Base-by-base conservation (phyloP, 1,140 invertebrate genomes). In the Stratiolaelaps scimitus region DNA sequence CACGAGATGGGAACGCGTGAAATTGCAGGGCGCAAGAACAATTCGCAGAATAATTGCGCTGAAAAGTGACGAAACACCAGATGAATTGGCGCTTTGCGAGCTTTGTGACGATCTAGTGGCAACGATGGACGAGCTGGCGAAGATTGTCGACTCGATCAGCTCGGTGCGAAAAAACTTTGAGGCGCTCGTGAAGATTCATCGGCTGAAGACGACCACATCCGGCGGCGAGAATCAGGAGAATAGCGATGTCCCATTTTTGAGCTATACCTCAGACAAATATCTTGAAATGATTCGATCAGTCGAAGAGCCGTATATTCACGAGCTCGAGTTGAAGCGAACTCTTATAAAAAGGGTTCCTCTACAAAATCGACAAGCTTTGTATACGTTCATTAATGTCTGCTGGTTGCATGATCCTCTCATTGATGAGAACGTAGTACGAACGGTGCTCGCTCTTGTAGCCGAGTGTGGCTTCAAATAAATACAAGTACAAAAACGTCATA, bases 381-480 rank as follows among this genome's bases (percentile, higher is more conserved):
- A 17, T 15, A 60, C 23, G 15, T 60, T 60, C 34, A 15, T 34
- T n/a, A 29, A 26, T n/a, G 13, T 60, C 15, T 60, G 53, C 10
- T 60, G 53, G 53, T 17, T 60, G 23, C 23, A 20, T 26, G 53
- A 60, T 60, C 13, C 53, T 0, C 53, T 20, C 15, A 26, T 60
- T 1, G 53, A 60, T 34, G 53, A 60, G 53, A 20, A 2, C 17
- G 23, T 26, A 20, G 4, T 17, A 4, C 13, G 26, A 5, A 26
- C 20, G 10, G 23, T 60, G 26, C 53, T 60, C 15, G 17, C 53
- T 1, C 53, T 60, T n/a, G 53, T 60, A 13, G 53, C 53, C 15
- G 53, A 60, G 34, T 60, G 53, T 23, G 53, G 53, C 2, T 60
- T 60, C 23, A 23, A 60, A 26, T 60, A 34, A 60, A 60, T 5